A percentile compares a stretch with the other conserved stretches of the same genome.
These are phyloP conservation scores for Eretmodus cyanostictus DNA, from an alignment of 2,113 vertebrate genomes.

Conservation along the genomic window DNA sequence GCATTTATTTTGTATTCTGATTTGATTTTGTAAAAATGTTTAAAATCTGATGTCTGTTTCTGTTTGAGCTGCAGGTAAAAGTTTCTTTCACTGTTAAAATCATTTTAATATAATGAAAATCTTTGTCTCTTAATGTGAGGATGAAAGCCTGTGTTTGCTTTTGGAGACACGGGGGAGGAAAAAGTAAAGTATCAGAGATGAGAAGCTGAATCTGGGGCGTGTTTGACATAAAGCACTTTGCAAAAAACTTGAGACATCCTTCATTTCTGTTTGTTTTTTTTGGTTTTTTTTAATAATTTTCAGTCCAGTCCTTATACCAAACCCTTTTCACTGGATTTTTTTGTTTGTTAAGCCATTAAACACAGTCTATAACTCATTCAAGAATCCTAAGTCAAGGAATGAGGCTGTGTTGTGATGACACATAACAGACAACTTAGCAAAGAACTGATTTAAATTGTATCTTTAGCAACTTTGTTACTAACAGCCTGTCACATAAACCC, in stretches of 20 bases:
- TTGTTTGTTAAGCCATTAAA: neutral
- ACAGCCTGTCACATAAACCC: neutral
- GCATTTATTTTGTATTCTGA: neutral
- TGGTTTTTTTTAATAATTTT: rapidly evolving
- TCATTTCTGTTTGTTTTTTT: neutral
- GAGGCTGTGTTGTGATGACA: neutral
- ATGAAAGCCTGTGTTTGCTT: neutral
- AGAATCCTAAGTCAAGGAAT: neutral
- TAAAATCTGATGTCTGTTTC: rapidly evolving
- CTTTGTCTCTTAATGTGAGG: neutral
- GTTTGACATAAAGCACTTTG: neutral
- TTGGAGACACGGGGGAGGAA: neutral
- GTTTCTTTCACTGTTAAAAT: neutral
- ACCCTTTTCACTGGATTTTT: neutral
- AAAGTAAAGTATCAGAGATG: neutral
- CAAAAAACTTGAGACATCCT: neutral
- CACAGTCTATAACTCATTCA: neutral
- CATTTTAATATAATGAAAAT: neutral
- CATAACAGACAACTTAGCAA: neutral
- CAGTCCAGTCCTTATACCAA: neutral
- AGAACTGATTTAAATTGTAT: neutral
- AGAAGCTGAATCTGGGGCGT: neutral
- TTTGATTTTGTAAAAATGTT: neutral
- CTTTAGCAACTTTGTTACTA: neutral
- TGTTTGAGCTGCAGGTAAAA: neutral